Conservation (phyloP, 2,113 vertebrate species). For the Actinemys pallida region DNA sequence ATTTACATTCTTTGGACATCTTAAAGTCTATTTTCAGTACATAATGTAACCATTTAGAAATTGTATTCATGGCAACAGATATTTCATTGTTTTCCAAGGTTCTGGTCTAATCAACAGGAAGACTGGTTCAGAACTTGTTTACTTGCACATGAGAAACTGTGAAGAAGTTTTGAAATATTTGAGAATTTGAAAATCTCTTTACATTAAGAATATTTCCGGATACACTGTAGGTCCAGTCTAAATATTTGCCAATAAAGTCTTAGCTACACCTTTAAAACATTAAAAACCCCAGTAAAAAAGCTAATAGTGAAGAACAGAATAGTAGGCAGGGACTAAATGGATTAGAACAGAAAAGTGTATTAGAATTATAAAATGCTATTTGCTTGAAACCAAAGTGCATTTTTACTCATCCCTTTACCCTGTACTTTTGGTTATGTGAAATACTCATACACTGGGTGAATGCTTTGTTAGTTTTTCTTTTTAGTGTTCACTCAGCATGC, state of each 20-base stretch:
- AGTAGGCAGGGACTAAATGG: neutral
- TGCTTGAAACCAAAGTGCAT: neutral
- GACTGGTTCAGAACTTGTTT: neutral
- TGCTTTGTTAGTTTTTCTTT: rapidly evolving
- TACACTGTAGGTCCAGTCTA: neutral
- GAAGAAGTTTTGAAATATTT: constrained; percentile 10
- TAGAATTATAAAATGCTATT: neutral
- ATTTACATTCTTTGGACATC: constrained; percentile 36
- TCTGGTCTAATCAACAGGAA: rapidly evolving
- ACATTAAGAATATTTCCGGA: neutral
- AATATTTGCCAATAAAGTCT: neutral
- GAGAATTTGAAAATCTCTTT: neutral
- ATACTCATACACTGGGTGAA: rapidly evolving
- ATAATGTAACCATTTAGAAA: constrained; percentile 33
- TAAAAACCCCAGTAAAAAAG: constrained; percentile 6
- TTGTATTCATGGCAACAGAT: neutral
- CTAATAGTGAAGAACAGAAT: neutral
- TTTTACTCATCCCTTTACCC: neutral
- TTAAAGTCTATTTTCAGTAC: constrained; percentile 32
- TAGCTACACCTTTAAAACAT: constrained; percentile 1
- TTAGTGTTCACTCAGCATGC: neutral
- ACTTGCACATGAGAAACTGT: neutral
- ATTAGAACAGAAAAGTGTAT: neutral
- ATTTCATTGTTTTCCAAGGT: neutral
- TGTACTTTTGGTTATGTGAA: constrained; percentile 7